Evolutionary conservation across 2,113 vertebrate species (phyloP).

Genomic region (Copsychus sechellarum): DNA sequence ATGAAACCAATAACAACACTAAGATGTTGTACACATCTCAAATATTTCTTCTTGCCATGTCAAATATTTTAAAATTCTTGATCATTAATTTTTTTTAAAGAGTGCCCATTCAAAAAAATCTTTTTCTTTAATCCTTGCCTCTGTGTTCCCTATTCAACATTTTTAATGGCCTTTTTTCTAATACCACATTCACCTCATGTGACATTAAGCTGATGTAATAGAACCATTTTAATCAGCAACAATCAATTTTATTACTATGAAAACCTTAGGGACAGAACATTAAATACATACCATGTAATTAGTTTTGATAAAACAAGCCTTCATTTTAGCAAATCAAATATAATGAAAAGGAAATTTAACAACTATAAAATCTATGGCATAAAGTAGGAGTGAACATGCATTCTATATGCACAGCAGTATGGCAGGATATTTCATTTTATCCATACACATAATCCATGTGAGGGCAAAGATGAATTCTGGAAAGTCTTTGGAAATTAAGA

Average conservation of each 20-base stretch:
- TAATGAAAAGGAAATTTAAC: conserved; percentile 67
- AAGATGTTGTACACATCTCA: neutral
- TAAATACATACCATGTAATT: conserved; percentile 69
- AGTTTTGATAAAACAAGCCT: conserved; percentile 68
- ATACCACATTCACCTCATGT: conserved; percentile 19
- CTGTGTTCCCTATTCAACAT: neutral
- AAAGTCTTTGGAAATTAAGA: neutral
- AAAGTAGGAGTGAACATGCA: conserved; percentile 19
- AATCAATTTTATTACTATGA: conserved; percentile 66
- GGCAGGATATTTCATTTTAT: neutral
- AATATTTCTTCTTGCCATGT: neutral
- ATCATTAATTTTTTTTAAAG: neutral
- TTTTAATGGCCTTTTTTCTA: conserved; percentile 37
- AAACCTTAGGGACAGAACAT: conserved; percentile 66
- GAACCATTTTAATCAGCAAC: conserved; percentile 69
- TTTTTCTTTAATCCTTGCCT: conserved; percentile 1
- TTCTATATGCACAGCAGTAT: neutral
- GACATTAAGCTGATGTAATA: conserved; percentile 66
- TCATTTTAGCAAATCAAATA: conserved; percentile 63
- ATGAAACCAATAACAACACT: neutral
- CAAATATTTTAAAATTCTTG: neutral
- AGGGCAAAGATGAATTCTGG: neutral
- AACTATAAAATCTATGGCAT: conserved; percentile 26
- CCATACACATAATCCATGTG: neutral
- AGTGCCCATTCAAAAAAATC: neutral